Percentiles rank a stretch among this genome's conserved stretches.
phyloP scores from a whole-genome alignment of 1,140 invertebrate genomes.

The Pemphigus obesinymphae region DNA sequence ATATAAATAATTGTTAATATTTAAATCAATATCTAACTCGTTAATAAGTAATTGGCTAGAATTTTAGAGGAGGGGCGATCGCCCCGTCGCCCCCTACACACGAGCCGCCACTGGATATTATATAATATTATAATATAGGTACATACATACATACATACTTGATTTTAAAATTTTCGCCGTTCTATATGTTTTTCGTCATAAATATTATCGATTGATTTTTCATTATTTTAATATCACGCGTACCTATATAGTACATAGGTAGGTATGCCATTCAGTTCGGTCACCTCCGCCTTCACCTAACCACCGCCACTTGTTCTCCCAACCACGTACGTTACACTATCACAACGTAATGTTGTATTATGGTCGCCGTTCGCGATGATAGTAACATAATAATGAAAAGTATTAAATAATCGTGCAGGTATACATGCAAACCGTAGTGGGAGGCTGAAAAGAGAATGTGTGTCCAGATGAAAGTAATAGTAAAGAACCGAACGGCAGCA shows the following conservation, averaged over 20 bases:
- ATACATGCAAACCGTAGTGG: not conserved
- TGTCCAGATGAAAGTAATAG: conserved; percentile 20
- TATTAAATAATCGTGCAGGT: not conserved
- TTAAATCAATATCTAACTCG: too few relatives aligned
- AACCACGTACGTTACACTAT: too few relatives aligned
- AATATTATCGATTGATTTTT: not conserved
- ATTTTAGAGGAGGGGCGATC: too few relatives aligned
- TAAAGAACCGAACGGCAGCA: not conserved
- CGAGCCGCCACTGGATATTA: too few relatives aligned
- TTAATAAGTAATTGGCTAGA: too few relatives aligned
- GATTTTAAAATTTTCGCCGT: not conserved
- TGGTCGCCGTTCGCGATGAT: not conserved
- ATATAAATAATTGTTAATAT: too few relatives aligned
- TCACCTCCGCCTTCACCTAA: too few relatives aligned
- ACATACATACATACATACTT: not conserved
- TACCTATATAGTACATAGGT: not conserved
- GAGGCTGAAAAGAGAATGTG: conserved; percentile 13
- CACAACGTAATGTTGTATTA: not conserved
- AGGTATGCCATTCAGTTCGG: too few relatives aligned
- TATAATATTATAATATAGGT: too few relatives aligned
- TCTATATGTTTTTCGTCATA: not conserved
- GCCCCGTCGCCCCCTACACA: too few relatives aligned
- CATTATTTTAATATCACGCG: not conserved
- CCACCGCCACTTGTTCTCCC: not conserved
- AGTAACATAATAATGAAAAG: conserved; percentile 1